Base-by-base conservation (phyloP, 1,140 invertebrate genomes). In the Hermetia illucens region DNA sequence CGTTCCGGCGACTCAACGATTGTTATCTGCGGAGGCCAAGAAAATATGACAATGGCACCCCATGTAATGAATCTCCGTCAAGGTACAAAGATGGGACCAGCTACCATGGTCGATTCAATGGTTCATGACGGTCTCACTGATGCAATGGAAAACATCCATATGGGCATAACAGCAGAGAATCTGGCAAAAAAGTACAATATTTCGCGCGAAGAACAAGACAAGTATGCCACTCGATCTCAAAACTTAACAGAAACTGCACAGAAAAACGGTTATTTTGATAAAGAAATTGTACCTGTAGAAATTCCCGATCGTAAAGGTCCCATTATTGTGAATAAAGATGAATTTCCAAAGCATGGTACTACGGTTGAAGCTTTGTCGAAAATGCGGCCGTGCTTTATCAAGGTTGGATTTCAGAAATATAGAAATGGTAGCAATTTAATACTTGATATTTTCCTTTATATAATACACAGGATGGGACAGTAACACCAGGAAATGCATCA, bases 101-200 rank as follows among this genome's bases (percentile, higher is more conserved):
- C 61, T 8, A 61, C 61, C 30, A 47, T 90, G 39, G 45, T 66
- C 10, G 87, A 91, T 57, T 74, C 77, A 1, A 71, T 89, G 68
- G 21, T 87, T 6, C 48, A 50, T 17, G 87, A 92, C 69, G 86
- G 84, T 2, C 65, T 92, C 4, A 83, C 71, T 4, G 85, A 90
- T 68, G 79, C 81, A 8, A 84, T 90, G 57, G 52, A 73, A 47
- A 68, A 73, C 45, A 74, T 80, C 42, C 82, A 84, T 48, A 91
- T 92, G 87, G 87, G 85, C 39, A 62, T 82, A 31, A 92, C 87
- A 48, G 79, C 80, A 45, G 87, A 91, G 63, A 86, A 89, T 65
- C 61, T 91, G 24, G 78, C 77, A 0, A 75, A 79, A 48, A 58
- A 72, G 37, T 88, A 70, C 58, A 61, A 64, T 5, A 70, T 91